Percentiles rank a stretch among this genome's conserved stretches.
Conservation (phyloP, 2,113 vertebrate genomes). For the Pseudopipra pipra region DNA sequence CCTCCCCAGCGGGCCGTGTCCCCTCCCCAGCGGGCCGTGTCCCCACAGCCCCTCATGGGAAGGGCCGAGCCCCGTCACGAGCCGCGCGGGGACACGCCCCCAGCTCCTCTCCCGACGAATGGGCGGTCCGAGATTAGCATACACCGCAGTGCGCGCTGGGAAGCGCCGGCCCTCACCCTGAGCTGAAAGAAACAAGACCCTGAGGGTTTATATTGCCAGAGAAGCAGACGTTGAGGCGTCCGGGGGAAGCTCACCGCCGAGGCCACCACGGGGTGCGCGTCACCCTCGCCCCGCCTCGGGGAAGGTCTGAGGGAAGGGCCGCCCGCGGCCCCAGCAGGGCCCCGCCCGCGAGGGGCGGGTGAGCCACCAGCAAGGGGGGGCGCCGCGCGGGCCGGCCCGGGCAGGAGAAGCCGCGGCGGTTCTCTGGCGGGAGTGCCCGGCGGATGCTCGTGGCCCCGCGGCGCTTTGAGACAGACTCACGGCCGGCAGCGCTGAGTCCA, state of each 20-base stretch:
- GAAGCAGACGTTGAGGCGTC: fast-evolving
- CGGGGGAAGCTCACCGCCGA: conserved; percentile 58
- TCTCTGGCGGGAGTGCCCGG: not conserved
- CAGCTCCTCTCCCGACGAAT: fast-evolving
- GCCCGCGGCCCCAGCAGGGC: no score
- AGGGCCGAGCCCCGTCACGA: fast-evolving
- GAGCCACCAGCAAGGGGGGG: conserved; percentile 60
- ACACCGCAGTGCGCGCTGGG: fast-evolving
- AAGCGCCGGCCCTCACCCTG: fast-evolving
- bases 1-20: no score
- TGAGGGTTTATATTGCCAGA: fast-evolving
- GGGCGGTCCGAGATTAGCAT: fast-evolving
- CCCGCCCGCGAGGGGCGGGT: not conserved
- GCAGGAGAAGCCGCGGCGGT: conserved; percentile 35
- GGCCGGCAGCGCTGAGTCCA: conserved; percentile 46
- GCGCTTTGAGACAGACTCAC: conserved; percentile 61
- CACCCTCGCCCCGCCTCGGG: conserved; percentile 39
- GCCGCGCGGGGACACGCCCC: fast-evolving
- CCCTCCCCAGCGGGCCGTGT: fast-evolving
- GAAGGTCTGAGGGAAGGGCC: conserved; percentile 64
- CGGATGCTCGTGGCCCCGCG: conserved; percentile 19
- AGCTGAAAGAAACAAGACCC: fast-evolving
- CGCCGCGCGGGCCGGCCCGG: not conserved
- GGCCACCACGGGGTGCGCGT: conserved; percentile 34
- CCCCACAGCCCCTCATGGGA: not conserved